Percentiles rank a stretch among this genome's conserved stretches.
phyloP scores from a whole-genome alignment of 2,113 vertebrate genomes.

The Perccottus glenii region DNA sequence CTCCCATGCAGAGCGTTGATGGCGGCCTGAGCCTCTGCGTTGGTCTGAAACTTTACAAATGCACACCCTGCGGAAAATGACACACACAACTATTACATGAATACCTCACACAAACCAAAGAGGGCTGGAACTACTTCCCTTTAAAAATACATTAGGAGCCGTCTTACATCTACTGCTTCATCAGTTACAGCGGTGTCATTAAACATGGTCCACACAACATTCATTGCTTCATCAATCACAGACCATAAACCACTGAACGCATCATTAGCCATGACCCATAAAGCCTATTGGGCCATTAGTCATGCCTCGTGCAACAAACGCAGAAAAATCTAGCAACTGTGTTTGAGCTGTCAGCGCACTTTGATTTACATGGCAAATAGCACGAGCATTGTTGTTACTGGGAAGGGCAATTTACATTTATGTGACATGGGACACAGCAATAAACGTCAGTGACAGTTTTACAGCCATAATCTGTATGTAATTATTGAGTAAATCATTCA shows the following conservation, averaged over 20 bases:
- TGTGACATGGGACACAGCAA: not conserved
- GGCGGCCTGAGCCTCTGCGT: constrained; percentile 81
- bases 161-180: constrained; percentile 60
- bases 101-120: constrained; percentile 29
- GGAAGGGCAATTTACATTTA: constrained; percentile 47
- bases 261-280: constrained; percentile 77
- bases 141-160: constrained; percentile 73
- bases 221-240: constrained; percentile 76
- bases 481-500: not conserved
- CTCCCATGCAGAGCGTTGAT: constrained; percentile 81
- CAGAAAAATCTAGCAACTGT: constrained; percentile 57
- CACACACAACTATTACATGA: constrained; percentile 45
- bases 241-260: constrained; percentile 64
- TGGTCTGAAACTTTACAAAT: constrained; percentile 83
- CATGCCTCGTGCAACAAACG: constrained; percentile 63
- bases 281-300: constrained; percentile 73
- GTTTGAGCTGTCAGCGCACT: constrained; percentile 56
- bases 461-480: not conserved
- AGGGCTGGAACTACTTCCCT: constrained; percentile 52
- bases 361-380: constrained; percentile 69
- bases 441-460: constrained; percentile 31
- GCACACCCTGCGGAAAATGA: constrained; percentile 76
- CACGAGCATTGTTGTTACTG: constrained; percentile 58
- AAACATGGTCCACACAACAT: constrained; percentile 70
- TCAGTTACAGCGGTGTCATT: constrained; percentile 71